Base-by-base conservation (phyloP, 2,888 invertebrate species). In the Aporophyla lueneburgensis region DNA sequence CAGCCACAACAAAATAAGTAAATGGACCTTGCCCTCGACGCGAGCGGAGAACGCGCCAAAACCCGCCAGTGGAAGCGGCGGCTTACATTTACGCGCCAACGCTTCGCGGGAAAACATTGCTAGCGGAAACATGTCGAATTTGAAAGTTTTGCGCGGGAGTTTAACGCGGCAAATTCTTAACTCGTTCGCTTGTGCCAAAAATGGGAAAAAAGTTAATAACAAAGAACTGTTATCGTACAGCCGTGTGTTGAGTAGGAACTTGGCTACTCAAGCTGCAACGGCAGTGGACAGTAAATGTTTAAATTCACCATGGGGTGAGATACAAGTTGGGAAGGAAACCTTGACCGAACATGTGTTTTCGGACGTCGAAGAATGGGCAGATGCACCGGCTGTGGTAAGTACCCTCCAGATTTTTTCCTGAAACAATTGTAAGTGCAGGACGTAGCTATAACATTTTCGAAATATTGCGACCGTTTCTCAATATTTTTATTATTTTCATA, bases 381-480 rank as follows among this genome's bases (percentile, higher is more conserved):
- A 97, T 85, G 94, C 96, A 83, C 97, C 97, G 46, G 97, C 97
- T 76, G 95, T 97, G 94, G 98, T 98, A 95, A 97, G 97, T 97
- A 82, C 75, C n/a, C 27, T 58, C 58, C 4, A 77, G 12, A 12
- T 40, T 27, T 58, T 33, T 77, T 63, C 24, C 40, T 33, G 33
- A 33, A 43, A n/a, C 16, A 14, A 53, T 1, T 33, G 3, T 3
- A 3, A n/a, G 5, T 12, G n/a, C 12, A 14, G 46, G 6, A 16
- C 1, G 5, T 59, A 24, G 7, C n/a, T 61, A 2, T 12, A 24
- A 33, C 33, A 33, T 33, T 33, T 33, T 33, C 33, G 33, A 74
- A 54, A 40, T 33, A 51, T n/a, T 27, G 14, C 2, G 5, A 24
- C 56, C 0, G n/a, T 33, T 68, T n/a, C 10, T 49, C 21, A 14